These are phyloP conservation scores for Acholoe squamosa DNA, from an alignment of 2,888 invertebrate species.

Conservation along the genomic window DNA sequence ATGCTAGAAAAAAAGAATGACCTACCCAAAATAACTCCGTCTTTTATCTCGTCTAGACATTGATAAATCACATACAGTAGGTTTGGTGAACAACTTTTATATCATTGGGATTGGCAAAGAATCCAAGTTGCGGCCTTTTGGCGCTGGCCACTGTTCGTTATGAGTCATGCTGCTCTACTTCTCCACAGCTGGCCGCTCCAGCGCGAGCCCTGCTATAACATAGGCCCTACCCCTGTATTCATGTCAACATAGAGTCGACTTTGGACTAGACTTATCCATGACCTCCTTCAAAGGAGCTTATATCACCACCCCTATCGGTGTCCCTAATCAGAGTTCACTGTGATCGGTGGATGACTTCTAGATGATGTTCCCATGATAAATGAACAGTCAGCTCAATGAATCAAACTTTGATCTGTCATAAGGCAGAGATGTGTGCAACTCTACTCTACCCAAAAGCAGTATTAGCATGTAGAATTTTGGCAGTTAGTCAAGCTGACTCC, in stretches of 20 bases:
- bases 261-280: conserved; percentile 14
- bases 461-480: not conserved
- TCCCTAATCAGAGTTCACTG: no score
- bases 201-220: not conserved
- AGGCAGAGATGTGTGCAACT: not conserved
- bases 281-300: no score
- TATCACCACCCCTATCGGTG: no score
- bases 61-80: not conserved
- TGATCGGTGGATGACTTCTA: no score
- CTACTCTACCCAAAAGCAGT: conserved; percentile 9
- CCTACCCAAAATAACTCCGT: not conserved
- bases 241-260: conserved; percentile 23
- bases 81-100: not conserved
- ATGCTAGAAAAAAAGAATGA: not conserved
- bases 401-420: not conserved
- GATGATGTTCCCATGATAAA: not conserved
- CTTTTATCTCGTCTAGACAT: not conserved
- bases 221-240: not conserved
- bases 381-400: not conserved
- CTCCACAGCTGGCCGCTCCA: not conserved
- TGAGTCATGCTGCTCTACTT: conserved; percentile 46
- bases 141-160: not conserved
- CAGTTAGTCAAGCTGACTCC: not conserved
- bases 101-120: not conserved
- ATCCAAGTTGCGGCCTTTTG: not conserved